Base-by-base conservation (phyloP, 2,888 invertebrate species). In the Ceriagrion tenellum region DNA sequence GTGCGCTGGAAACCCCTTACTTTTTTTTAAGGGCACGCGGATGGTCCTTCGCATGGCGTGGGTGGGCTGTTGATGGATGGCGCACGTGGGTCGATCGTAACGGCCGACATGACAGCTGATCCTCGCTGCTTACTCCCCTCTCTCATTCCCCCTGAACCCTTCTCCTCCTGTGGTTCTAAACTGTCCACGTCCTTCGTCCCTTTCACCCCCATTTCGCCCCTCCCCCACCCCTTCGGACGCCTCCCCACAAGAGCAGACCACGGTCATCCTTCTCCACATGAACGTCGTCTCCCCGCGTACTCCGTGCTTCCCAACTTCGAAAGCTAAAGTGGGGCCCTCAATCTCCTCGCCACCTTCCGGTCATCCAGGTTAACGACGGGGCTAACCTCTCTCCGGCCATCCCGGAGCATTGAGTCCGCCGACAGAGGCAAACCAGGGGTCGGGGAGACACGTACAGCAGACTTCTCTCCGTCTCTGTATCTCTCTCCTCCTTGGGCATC, bases 291-390 rank as follows among this genome's bases (percentile, higher is more conserved):
- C 89, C 26, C 91, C 59, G 55, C 59, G 59, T 35, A 30, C 16
- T 63, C 91, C 56, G 40, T 63, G 30, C 93, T 47, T 69, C 69
- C 47, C 69, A 69, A 63, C 69, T 69, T 47, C 63, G 69, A 69
- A 63, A 69, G 91, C 91, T 63, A 40, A 93, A 93, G 93, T 74
- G 74, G 55, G 69, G 26, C 93, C 93, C 69, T 93, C 93, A 69
- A 93, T 93, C 93, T 93, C 93, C 93, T 93, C 69, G 26, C 93
- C 93, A 93, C 93, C 93, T 93, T 93, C 93, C 93, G 93, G 93
- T 93, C 93, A 93, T 93, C 93, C 93, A 93, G 93, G 93, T 93
- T 93, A 93, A 93, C 93, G 93, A 93, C 74, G 93, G 93, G 93
- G 89, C 40, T 93, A 93, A 93, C 93, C 93, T 93, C 93, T 93